Evolutionary conservation across 2,113 vertebrate genomes (phyloP), one percentile per base, ranked within the genome.

Genomic region (Amblyornis subalaris): DNA sequence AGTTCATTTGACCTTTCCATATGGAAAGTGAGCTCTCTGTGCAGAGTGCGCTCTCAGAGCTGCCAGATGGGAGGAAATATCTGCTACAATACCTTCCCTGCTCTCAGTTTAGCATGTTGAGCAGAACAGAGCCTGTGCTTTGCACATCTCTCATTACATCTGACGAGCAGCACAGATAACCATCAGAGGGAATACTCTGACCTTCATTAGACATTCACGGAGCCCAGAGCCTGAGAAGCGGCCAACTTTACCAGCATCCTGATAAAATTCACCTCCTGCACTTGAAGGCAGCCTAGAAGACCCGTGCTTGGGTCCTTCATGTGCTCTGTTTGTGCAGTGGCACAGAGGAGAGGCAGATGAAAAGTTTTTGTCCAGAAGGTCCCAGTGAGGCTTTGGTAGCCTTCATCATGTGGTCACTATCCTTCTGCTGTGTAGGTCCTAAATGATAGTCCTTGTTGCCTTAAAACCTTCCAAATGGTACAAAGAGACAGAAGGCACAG

Each of bases 351-450:
- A 61, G 79, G 55, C 47, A 90, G 67, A 54, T 64, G 67, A 87
- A 83, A 89, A 3, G 1, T 78, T 94, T 77, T 51, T 50, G 70
- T 53, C 60, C 38, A 65, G 71, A 79, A 90, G 36, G 20, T 86
- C 67, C 61, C 60, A 53, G 61, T 15, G 82, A 95, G 45, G 45
- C 18, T 83, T 76, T 86, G 51, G 54, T 25, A 94, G 83, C 90
- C 31, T 91, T 94, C 80, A 62, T 74, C 88, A 89, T 19, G 61
- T 17, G 9, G 80, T 87, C 77, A 67, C 86, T 75, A 22, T 64
- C 50, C n/a, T 96, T n/a, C 77, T 55, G 36, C 61, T 93, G 72
- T 24, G 70, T 83, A 93, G 70, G 55, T 81, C 85, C 92, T 92
- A 94, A 95, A 89, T 84, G 85, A 88, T 48, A 82, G 78, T 51